Conservation (phyloP, 2,797 vertebrate species). For the Acipenser ruthenus region DNA sequence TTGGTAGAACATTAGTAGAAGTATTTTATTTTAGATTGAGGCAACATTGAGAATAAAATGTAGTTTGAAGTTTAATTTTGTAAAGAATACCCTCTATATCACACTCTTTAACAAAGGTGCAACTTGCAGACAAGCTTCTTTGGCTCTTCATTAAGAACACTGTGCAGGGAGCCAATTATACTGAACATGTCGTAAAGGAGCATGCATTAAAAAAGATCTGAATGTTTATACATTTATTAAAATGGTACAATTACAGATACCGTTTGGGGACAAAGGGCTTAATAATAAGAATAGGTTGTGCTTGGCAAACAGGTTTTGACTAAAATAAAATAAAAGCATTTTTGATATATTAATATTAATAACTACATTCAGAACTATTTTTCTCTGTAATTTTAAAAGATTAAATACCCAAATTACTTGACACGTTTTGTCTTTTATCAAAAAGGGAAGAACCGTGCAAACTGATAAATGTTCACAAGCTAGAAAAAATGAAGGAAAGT, state of each 20-base stretch:
- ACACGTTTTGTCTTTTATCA: background rate
- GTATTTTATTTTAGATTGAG: no score
- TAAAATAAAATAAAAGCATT: no score
- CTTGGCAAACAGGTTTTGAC: background rate
- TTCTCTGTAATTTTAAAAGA: no score
- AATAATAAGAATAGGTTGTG: background rate
- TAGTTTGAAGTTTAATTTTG: no score
- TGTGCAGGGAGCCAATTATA: conserved; percentile 11
- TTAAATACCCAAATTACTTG: background rate
- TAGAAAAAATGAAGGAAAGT: background rate
- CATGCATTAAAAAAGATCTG: background rate
- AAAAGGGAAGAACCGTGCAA: background rate
- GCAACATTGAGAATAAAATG: no score
- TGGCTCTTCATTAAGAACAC: conserved; percentile 9
- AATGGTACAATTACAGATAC: background rate
- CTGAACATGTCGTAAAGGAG: background rate
- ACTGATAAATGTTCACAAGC: background rate
- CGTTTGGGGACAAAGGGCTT: background rate
- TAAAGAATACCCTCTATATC: no score
- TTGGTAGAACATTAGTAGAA: no score
- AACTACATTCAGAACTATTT: no score
- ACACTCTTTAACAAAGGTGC: background rate
- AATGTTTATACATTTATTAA: conserved; percentile 12
- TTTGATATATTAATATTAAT: no score
- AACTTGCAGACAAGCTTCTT: background rate